Evolutionary conservation across 1,140 invertebrate species (phyloP).

Genomic region (Acromyrmex echinatior): DNA sequence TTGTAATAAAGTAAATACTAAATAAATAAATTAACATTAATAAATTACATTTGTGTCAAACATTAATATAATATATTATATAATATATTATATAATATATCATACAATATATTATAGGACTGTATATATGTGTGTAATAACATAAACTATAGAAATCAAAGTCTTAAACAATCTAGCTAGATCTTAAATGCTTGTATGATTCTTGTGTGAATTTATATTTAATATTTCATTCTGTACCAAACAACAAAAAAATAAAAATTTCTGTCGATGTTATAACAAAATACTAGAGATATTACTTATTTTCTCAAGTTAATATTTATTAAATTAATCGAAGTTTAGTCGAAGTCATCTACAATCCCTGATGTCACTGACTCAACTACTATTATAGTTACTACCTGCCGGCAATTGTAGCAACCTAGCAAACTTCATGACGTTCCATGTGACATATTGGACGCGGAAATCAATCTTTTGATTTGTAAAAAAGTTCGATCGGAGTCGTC

Average conservation of each 20-base stretch:
- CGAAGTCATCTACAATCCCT: not conserved
- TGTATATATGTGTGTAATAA: too few relatives aligned
- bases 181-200: too few relatives aligned
- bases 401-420: not conserved
- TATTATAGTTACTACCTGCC: not conserved
- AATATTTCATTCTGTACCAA: not conserved
- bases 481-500: not conserved
- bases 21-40: too few relatives aligned
- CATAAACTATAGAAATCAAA: too few relatives aligned
- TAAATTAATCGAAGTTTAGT: not conserved
- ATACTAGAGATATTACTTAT: not conserved
- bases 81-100: too few relatives aligned
- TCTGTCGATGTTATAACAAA: not conserved
- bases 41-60: too few relatives aligned
- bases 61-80: too few relatives aligned
- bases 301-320: not conserved
- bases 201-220: too few relatives aligned
- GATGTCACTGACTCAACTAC: too few relatives aligned
- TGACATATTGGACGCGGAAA: slow-evolving; percentile 5
- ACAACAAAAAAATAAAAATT: not conserved
- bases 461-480: slow-evolving; percentile 41
- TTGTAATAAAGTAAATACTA: not conserved
- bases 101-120: too few relatives aligned
- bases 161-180: too few relatives aligned
- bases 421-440: not conserved